Evolutionary conservation across 2,113 vertebrate genomes (phyloP), one percentile per base, ranked within the genome.

Genomic region (Anser cygnoides): DNA sequence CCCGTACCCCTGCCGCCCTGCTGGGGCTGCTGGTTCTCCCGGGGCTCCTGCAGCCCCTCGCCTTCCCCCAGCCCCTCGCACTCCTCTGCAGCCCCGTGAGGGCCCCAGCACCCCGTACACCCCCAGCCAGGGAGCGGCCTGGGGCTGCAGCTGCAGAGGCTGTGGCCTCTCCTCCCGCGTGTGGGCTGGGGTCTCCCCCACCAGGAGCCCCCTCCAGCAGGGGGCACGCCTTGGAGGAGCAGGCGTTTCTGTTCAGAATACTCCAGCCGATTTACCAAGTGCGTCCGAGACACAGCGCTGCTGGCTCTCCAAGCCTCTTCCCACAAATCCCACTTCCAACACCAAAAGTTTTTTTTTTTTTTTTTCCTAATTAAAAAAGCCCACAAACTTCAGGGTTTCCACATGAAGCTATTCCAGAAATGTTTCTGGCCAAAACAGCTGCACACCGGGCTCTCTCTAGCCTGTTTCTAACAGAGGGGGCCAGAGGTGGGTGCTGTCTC

Each of bases 81-180:
- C 20, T 44, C 25, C 17, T 31, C 28, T 23, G 21, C 31, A 21
- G n/a, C 63, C 20, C 73, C 3, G 0, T 20, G 2, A 4, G 17
- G 57, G 62, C 52, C 43, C 7, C 3, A 3, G 43, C 52, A 19
- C 35, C 70, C 26, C 9, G 0, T 1, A 1, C 1, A 4, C 20
- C 54, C 49, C 80, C 62, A 62, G 39, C 18, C 37, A 16, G 62
- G 49, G 39, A 13, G 2, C 2, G 63, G 37, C 21, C 21, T 44
- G 84, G 33, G 46, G 33, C n/a, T 9, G 52, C 52, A 44, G 37
- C 37, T 19, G 4, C 14, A 7, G 76, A 57, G 58, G 15, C 59
- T 6, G 5, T 0, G 2, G 17, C 6, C 7, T 13, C 46, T 28
- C n/a, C 57, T 3, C 2, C 1, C 11, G 15, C 31, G 0, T 2